Evolutionary conservation across 2,113 vertebrate species (phyloP), one percentile per base, ranked within the genome.

Genomic region (Pao palembangensis): DNA sequence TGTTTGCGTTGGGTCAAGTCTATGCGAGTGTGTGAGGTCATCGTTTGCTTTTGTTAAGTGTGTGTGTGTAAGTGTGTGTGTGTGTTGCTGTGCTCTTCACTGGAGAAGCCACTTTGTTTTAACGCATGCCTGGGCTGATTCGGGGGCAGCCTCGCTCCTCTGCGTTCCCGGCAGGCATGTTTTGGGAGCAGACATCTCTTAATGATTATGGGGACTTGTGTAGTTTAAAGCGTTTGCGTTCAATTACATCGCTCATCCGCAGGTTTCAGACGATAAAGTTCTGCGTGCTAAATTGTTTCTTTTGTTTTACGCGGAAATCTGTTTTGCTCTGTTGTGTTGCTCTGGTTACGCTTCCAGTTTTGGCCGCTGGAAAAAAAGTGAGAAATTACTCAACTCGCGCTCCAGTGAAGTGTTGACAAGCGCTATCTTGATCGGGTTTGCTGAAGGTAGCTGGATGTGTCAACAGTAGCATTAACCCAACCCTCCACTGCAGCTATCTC

Each of bases 61-160:
- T 61, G 70, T 67, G 56, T 71, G 58, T 61, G 19, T 58, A n/a
- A 60, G 59, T 60, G 38, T 74, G 38, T 65, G 59, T 21, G 57
- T 69, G 68, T 80, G 71, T 78, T 70, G 73, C 79, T 31, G 64
- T 71, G 69, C 47, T 71, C 83, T 69, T 64, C 55, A 73, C 59
- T 54, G 55, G 74, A 82, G 80, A 85, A 79, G 79, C 82, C 73
- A 82, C 85, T 87, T 85, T 89, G 84, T 87, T 86, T 87, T 89
- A 87, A 91, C 79, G 86, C 89, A 86, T 89, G 87, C 84, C 88
- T 87, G 87, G 86, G 66, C 88, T 88, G 87, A 90, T 91, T 88
- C 86, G 78, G 81, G 71, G 68, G 43, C 62, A 70, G 80, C 67
- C 76, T 76, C 65, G 75, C 78, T 85, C 52, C 78, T 79, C 70